Evolutionary conservation across 2,888 invertebrate genomes (phyloP), one percentile per base, ranked within the genome.

Genomic region (Caradrina kadenii): DNA sequence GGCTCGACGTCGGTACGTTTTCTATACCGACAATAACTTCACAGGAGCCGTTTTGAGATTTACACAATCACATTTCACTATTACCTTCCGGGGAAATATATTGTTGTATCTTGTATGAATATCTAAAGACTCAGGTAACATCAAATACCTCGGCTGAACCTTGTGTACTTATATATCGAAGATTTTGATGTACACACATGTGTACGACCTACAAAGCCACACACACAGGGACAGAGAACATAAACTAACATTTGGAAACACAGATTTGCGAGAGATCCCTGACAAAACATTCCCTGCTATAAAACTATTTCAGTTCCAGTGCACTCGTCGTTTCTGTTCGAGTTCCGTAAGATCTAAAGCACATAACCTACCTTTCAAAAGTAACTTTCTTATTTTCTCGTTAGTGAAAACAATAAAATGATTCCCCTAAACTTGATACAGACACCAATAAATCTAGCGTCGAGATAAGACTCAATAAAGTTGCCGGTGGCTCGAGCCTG

Each of bases 381-480:
- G 72, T 68, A 71, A 81, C 73, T 78, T 71, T 78, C 76, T 81
- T 82, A 81, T 81, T 80, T 69, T 68, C 69, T 68, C 69, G 69
- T 83, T 87, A 88, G 86, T 86, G 87, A 89, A 90, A 88, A 91
- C 84, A 90, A 90, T 87, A 88, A 89, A 91, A 89, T 85, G 84
- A 87, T 89, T 87, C 86, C 88, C 88, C 87, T 85, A 89, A 92
- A 92, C 86, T 89, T 88, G 88, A 89, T 91, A 89, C 87, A 86
- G 85, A 83, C 87, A 80, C 88, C 92, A 89, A 94, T 93, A 94
- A 94, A 93, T 94, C 92, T 89, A 89, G 88, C 85, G 87, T 79
- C 87, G 86, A 90, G 92, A 93, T 92, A 91, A 92, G 91, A 91
- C 93, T 94, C 93, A 93, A 94, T 92, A 93, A 95, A 93, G 92